Conservation (phyloP, 2,888 invertebrate genomes). For the Drosophila basisetae region DNA sequence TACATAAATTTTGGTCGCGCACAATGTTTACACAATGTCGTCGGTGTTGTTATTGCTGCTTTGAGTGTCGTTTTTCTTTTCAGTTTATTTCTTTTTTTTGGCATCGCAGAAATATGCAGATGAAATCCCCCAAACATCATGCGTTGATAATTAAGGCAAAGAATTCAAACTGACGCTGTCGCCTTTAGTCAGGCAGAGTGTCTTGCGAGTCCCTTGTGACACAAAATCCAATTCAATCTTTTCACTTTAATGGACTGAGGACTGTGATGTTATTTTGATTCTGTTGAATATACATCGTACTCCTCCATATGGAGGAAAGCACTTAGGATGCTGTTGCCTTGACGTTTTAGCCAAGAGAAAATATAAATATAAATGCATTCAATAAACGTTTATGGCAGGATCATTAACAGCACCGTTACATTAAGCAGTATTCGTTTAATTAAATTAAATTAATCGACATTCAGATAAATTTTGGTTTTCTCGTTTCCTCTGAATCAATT, state of each 20-base stretch:
- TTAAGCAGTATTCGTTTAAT: slow-evolving; percentile 58
- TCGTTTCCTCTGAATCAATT: slow-evolving; percentile 27
- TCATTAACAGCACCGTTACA: slow-evolving; percentile 66
- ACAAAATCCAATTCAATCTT: slow-evolving; percentile 76
- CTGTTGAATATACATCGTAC: slow-evolving; percentile 16
- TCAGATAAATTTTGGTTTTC: slow-evolving; percentile 33
- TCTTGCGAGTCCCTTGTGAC: slow-evolving; percentile 41
- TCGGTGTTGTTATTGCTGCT: slow-evolving; percentile 34
- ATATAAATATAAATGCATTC: slow-evolving; percentile 60
- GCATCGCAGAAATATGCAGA: slow-evolving; percentile 71
- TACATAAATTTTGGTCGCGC: slow-evolving; percentile 75
- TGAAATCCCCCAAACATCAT: slow-evolving; percentile 78
- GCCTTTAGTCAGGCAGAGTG: slow-evolving; percentile 48
- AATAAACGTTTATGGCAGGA: slow-evolving; percentile 65
- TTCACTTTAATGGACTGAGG: slow-evolving; percentile 78
- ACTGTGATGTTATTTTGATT: slow-evolving; percentile 53
- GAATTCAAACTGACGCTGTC: slow-evolving; percentile 74
- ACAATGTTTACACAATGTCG: slow-evolving; percentile 79
- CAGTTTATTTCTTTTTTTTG: slow-evolving; percentile 29
- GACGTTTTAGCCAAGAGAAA: slow-evolving; percentile 19
- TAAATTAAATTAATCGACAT: slow-evolving; percentile 62
- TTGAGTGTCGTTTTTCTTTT: slow-evolving; percentile 22
- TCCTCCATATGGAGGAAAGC: slow-evolving; percentile 12
- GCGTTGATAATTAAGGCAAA: slow-evolving; percentile 78
- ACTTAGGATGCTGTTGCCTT: slow-evolving; percentile 39